Evolutionary conservation across 1,140 invertebrate species (phyloP), one percentile per base, ranked within the genome.

Genomic region (Ostrea edulis): DNA sequence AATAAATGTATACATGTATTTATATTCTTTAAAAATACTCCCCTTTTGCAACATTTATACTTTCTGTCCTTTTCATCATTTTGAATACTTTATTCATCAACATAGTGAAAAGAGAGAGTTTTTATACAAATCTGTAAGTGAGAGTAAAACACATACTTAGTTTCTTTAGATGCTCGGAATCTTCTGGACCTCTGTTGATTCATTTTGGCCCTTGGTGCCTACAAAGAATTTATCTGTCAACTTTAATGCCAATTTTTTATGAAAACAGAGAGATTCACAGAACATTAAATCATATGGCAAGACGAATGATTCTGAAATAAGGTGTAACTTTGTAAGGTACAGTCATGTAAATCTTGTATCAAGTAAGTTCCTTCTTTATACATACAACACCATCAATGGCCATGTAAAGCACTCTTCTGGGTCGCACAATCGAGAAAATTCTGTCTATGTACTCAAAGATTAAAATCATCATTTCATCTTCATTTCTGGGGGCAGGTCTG

Each of bases 401-500:
- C 99, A 99, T 99, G 94, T 99, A 99, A 71, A 99, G 95, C 11
- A 99, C 86, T 95, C 98, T 98, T 89, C 99, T 96, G 12, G 99
- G 99, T 89, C 99, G 96, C 0, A 99, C 98, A 93, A 99, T 99
- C 17, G 96, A 96, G 95, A 99, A 99, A 84, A 99, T 96, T 87
- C 98, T 95, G 95, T 99, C 99, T 91, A 99, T 99, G 94, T 98
- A 99, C 92, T 99, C 99, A 95, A 99, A 99, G 93, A 99, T 99
- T 35, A 98, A 97, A 83, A 99, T 96, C 98, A 99, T 99, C 99
- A 99, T 99, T 95, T 99, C 99, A 94, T 99, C 98, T 95, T 99
- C 99, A 96, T 98, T 98, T 95, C 98, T 98, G 0, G 99, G 99
- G 0, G 99, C 97, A 54, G 99, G 98, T 92, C 97, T 97, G 92